Conservation (phyloP, 2,888 invertebrate species). For the Linyphia triangularis region DNA sequence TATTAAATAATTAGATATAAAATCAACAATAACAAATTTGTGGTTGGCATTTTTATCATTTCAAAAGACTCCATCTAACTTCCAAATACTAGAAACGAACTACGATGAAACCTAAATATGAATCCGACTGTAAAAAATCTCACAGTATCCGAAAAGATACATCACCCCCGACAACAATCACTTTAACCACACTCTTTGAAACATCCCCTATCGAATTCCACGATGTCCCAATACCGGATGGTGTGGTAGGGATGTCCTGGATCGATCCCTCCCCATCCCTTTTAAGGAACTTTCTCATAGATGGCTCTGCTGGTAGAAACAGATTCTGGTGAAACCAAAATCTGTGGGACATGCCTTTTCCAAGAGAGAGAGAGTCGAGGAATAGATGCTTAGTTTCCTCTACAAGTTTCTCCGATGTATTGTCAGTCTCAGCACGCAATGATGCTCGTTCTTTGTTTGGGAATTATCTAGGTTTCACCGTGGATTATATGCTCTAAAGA, state of each 20-base stretch:
- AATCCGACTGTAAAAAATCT: neutral
- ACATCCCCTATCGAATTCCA: constrained; percentile 28
- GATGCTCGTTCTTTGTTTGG: constrained; percentile 30
- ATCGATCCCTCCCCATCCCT: constrained; percentile 23
- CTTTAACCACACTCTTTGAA: constrained; percentile 13
- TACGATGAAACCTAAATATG: too few species aligned
- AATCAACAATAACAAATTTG: too few species aligned
- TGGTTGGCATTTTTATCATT: too few species aligned
- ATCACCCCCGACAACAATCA: neutral
- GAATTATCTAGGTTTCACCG: neutral
- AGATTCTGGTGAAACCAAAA: neutral
- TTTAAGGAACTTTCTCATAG: constrained; percentile 38
- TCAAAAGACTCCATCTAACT: too few species aligned
- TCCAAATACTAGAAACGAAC: too few species aligned
- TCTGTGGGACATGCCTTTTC: neutral
- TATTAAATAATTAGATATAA: too few species aligned
- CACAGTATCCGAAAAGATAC: neutral
- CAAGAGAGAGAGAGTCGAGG: constrained; percentile 11
- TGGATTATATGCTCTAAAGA: neutral
- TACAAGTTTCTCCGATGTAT: neutral
- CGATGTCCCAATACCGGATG: constrained; percentile 49
- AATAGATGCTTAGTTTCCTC: neutral
- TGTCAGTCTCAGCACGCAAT: constrained; percentile 33
- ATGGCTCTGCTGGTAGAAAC: constrained; percentile 36
- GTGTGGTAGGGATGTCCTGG: neutral